Base-by-base conservation (phyloP, 2,888 invertebrate genomes). In the Strigamia crassipes region DNA sequence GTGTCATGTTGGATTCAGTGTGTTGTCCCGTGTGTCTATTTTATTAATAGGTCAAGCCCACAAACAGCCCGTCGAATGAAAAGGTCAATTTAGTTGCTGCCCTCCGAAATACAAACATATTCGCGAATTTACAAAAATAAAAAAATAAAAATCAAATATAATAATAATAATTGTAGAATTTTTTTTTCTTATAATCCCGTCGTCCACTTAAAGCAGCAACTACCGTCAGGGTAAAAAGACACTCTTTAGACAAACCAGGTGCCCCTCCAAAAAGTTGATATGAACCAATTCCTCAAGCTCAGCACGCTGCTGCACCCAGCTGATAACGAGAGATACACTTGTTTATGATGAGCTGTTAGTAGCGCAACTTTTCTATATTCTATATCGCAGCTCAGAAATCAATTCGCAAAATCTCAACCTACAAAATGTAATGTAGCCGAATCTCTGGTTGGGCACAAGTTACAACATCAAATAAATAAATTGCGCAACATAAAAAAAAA, bases 21-120 rank as follows among this genome's bases (percentile, higher is more conserved):
- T 61, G 61, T 61, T 61, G 61, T 61, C 61, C 21, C 18, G n/a
- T 61, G 61, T 61, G 61, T 61, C 61, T 61, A 61, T 61, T 61
- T 61, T 61, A 61, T 61, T 61, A 61, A 61, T 61, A 61, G 61
- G 61, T 61, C 61, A 61, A n/a, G 61, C 61, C 61, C 61, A 61
- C 61, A 61, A 61, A 61, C 61, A 61, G 61, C 15, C 61, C 15
- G 61, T n/a, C 18, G 2, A 18, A 23, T 21, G 2, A 61, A 61
- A 61, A 61, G 61, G 61, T 61, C 61, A 61, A 21, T 61, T 61
- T 23, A 61, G 18, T 18, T 61, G 23, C 8, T 61, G 61, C 61
- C 61, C 61, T 61, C 18, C 23, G 61, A 61, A 5, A 34, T n/a
- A n/a, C n/a, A 34, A 34, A 6, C 6, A 34, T 34, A 34, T 34